A percentile compares a stretch with the other conserved stretches of the same genome.
These are phyloP conservation scores for Cariama cristata DNA, from an alignment of 2,113 vertebrate genomes.

Conservation along the genomic window DNA sequence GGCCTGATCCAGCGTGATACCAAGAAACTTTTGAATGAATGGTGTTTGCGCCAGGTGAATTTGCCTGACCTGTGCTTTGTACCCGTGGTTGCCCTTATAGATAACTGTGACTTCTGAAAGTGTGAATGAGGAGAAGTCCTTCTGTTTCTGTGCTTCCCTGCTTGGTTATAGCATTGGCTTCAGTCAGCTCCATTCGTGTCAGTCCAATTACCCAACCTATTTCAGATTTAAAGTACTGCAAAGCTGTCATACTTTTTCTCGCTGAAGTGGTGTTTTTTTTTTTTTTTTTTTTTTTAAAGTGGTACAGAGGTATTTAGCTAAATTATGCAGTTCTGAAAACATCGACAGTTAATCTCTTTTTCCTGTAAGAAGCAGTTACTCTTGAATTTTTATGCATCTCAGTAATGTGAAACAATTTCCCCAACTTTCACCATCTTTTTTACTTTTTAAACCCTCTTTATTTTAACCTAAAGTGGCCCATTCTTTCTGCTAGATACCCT, in stretches of 20 bases:
- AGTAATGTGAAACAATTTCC: background rate
- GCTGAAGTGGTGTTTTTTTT: background rate
- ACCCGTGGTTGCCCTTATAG: background rate
- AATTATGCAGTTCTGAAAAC: background rate
- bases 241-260: background rate
- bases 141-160: background rate
- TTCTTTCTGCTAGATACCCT: background rate
- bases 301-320: background rate
- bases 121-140: background rate
- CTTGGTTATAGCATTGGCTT: rapidly evolving
- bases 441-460: background rate
- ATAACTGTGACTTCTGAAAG: background rate
- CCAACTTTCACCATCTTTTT: background rate
- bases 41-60: background rate
- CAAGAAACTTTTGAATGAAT: background rate
- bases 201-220: rapidly evolving
- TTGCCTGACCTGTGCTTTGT: background rate
- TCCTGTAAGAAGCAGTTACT: background rate
- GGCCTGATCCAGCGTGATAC: background rate
- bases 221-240: background rate
- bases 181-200: background rate
- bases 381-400: background rate
- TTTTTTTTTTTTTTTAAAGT: background rate
- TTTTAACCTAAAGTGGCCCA: background rate
- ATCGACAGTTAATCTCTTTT: rapidly evolving